Evolutionary conservation across 2,797 vertebrate genomes (phyloP).

Genomic region (Pseudochaenichthys georgianus): DNA sequence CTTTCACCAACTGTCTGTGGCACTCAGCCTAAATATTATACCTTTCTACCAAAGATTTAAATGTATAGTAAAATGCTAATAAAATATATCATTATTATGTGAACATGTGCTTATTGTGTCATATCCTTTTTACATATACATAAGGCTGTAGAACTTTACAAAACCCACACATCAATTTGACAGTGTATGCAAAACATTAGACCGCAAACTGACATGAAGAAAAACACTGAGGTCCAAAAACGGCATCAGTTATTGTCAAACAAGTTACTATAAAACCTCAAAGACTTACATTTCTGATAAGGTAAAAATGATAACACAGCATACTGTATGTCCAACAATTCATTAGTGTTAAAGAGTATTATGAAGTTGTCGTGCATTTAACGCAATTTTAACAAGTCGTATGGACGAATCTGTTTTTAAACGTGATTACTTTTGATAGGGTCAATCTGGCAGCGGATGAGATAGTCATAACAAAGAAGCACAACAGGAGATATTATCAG

Average conservation of each 20-base stretch:
- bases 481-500: background rate
- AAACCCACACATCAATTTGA: background rate
- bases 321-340: background rate
- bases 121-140: background rate
- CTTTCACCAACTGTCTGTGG: background rate
- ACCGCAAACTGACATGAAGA: background rate
- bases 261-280: background rate
- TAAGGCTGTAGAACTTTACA: background rate
- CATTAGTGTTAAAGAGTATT: background rate
- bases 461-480: slow-evolving; percentile 4
- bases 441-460: background rate
- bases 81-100: too few species aligned
- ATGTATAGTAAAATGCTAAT: background rate
- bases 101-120: background rate
- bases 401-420: background rate
- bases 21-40: background rate
- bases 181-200: background rate
- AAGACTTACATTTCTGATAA: background rate
- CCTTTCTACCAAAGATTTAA: background rate
- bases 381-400: background rate
- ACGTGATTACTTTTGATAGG: background rate
- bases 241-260: background rate
- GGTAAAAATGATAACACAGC: background rate
- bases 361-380: background rate
- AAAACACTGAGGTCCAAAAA: background rate